Base-by-base conservation (phyloP, 1,140 invertebrate species). In the Manduca sexta region DNA sequence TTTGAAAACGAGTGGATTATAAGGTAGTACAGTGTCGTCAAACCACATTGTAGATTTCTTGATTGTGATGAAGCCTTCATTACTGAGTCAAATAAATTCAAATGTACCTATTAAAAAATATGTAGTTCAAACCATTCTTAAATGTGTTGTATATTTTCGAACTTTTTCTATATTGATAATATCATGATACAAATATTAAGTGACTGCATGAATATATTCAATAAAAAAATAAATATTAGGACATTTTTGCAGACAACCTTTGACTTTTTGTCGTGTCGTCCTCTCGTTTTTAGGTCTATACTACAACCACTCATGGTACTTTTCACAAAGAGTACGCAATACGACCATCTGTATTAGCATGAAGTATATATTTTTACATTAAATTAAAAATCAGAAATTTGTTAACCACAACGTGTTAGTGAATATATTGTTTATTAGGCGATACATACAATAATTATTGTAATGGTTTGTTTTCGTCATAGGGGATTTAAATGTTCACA, bases 381-480 rank as follows among this genome's bases (percentile, higher is more conserved):
- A 10, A 45, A 43, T 39, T 34, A 21, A 26, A 45, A 43, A 45
- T 17, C 15, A 49, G 13, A 26, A 16, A 46, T 35, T 45, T 16
- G 14, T 52, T 42, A 35, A 35, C 47, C 45, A 47, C 21, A 3
- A 26, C 4, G 4, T 26, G 21, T 26, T 26, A 26, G 21, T 26
- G 21, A 44, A 45, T 48, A 43, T 44, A 46, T 60, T 26, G 44
- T 59, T 50, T 45, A 42, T 58, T 56, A 56, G 58, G 41, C 49
- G 37, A 54, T 39, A 45, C 30, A 46, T 18, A 13, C 33, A 42
- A 30, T 52, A 37, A 47, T 45, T 40, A 49, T 37, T 47, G 42
- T 49, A 45, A 60, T 50, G 49, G 46, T 56, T 58, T 59, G 39
- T 58, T 54, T 56, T 59, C 47, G 47, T 59, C 44, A 43, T 52